Percentiles rank a stretch among this genome's conserved stretches.
Conservation (phyloP, 1,140 invertebrate species). For the Lucilia cuprina region DNA sequence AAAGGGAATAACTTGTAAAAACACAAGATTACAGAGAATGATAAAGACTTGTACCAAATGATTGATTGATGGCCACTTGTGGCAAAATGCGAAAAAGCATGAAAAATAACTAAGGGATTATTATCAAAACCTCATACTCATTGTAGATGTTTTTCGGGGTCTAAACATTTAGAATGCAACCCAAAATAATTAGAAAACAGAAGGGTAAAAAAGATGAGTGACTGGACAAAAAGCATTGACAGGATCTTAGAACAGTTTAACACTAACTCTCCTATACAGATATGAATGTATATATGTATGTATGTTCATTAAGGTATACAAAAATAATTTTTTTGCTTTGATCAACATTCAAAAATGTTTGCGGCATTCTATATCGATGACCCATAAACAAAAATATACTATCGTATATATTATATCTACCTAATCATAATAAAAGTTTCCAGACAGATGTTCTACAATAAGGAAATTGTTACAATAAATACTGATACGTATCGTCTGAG, state of each 20-base stretch:
- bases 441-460: no score
- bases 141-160: not conserved
- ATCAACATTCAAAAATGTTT: no score
- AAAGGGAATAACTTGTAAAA: not conserved
- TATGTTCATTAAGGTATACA: no score
- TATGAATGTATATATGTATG: no score
- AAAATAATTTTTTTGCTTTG: no score
- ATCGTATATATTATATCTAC: no score
- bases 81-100: not conserved
- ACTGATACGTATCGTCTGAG: no score
- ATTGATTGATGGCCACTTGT: constrained; percentile 1
- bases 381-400: no score
- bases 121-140: not conserved
- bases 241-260: not conserved
- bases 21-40: not conserved
- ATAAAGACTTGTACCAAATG: not conserved
- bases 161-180: not conserved
- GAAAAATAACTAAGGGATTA: not conserved
- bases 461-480: no score
- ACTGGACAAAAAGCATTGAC: not conserved
- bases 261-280: not conserved
- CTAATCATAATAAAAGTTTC: no score
- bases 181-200: not conserved
- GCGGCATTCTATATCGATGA: no score
- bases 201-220: not conserved